These are phyloP conservation scores for Microtus oregoni DNA, from an alignment of 2,113 vertebrate genomes.

Conservation along the genomic window DNA sequence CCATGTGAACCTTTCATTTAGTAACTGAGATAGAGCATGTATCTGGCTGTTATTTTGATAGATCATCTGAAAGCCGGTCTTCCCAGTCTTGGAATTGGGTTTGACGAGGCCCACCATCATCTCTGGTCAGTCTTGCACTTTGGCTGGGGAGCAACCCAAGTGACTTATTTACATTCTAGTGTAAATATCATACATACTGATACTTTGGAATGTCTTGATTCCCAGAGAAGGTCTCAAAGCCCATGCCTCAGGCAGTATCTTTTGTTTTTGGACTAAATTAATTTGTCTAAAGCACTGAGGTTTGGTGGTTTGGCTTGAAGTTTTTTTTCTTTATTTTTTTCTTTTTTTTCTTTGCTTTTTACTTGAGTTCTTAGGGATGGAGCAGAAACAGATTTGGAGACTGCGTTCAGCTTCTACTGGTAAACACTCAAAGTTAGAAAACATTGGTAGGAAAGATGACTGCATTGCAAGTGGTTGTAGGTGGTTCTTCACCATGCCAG, in stretches of 20 bases:
- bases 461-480: background rate
- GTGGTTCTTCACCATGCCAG: background rate
- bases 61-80: background rate
- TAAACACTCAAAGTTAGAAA: background rate
- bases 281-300: background rate
- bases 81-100: background rate
- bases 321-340: background rate
- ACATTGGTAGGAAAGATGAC: background rate
- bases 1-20: background rate
- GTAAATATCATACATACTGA: no score
- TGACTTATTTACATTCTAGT: background rate
- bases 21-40: background rate
- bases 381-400: background rate
- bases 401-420: background rate
- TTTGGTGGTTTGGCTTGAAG: background rate
- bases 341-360: background rate
- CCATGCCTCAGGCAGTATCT: background rate
- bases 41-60: background rate
- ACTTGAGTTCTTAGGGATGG: background rate
- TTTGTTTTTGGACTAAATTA: background rate
- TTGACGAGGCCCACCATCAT: background rate
- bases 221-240: background rate
- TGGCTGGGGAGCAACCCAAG: background rate
- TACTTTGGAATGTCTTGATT: background rate
- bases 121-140: background rate